phyloP scores from a whole-genome alignment of 2,113 vertebrate species.

The Corvus moneduloides region DNA sequence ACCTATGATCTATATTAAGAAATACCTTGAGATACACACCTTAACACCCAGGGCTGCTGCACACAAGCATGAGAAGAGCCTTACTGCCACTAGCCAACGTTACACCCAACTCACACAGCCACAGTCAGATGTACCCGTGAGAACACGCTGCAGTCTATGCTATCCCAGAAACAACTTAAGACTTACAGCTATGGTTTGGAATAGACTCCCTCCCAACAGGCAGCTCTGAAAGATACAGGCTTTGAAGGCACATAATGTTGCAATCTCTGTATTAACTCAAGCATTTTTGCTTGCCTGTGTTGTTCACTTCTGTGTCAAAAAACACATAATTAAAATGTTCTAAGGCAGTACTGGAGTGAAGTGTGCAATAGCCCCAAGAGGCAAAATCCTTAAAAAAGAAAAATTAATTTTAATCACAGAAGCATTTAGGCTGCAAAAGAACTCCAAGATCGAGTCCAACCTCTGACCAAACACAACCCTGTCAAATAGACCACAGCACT shows the following conservation, averaged over 20 bases:
- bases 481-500: not conserved
- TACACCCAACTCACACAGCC: not conserved
- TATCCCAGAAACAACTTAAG: not conserved
- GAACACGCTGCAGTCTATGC: not conserved
- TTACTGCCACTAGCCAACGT: not conserved
- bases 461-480: not conserved
- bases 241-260: not conserved
- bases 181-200: not conserved
- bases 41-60: not conserved
- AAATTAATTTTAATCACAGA: not conserved
- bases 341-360: not conserved
- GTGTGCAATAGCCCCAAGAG: not conserved
- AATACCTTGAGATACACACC: not conserved
- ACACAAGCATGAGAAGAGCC: not conserved
- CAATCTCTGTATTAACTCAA: not conserved
- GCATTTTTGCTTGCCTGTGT: not conserved
- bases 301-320: not conserved
- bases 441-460: not conserved
- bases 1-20: not conserved
- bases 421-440: not conserved
- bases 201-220: not conserved
- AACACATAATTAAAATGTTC: not conserved
- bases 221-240: not conserved
- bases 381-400: not conserved
- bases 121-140: not conserved